Evolutionary conservation across 2,797 vertebrate genomes (phyloP).

Genomic region (Melopsittacus undulatus): DNA sequence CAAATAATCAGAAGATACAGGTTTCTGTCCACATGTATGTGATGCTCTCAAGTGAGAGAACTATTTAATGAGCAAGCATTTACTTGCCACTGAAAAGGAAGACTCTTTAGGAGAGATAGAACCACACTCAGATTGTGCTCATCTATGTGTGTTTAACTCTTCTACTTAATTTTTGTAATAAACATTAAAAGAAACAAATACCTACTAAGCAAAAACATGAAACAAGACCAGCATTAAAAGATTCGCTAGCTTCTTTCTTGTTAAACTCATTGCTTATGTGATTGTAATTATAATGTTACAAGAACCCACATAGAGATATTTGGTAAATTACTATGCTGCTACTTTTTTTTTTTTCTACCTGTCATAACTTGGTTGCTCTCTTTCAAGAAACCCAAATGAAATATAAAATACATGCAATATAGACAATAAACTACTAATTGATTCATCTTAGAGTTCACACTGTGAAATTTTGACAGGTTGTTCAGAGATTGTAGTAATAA

Average conservation of each 20-base stretch:
- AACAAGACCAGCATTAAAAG: background rate
- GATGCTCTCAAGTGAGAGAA: background rate
- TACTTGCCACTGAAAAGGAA: background rate
- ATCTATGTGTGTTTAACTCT: background rate
- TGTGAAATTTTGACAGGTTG: background rate
- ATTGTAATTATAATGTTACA: background rate
- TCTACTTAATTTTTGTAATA: background rate
- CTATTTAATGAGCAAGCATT: background rate
- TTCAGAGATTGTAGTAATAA: background rate
- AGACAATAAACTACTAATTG: background rate
- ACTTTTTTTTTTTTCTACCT: background rate
- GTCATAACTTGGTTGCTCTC: background rate
- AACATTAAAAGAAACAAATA: background rate
- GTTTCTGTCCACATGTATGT: background rate
- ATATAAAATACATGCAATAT: background rate
- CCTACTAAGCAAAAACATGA: background rate
- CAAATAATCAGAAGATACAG: background rate
- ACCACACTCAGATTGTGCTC: background rate
- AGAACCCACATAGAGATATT: background rate
- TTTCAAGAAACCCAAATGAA: background rate
- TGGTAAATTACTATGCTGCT: background rate
- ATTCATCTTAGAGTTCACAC: background rate
- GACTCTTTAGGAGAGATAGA: background rate
- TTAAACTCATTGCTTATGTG: background rate
- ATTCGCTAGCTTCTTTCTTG: background rate